Conservation (phyloP, 2,113 vertebrate genomes). For the Anseranas semipalmata region DNA sequence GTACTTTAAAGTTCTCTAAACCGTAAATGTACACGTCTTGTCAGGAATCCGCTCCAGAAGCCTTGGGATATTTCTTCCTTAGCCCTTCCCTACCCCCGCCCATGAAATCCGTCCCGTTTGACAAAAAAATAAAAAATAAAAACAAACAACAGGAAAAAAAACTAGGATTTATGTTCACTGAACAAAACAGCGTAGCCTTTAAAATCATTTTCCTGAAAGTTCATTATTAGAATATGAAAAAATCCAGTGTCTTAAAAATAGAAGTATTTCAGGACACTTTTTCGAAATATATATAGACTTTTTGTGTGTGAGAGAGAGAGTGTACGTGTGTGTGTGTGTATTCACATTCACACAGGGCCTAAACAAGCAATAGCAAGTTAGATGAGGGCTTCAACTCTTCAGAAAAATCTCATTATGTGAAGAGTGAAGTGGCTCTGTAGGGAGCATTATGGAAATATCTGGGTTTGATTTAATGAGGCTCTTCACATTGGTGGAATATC, state of each 20-base stretch:
- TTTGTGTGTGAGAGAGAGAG: background rate
- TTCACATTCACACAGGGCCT: slow-evolving; percentile 73
- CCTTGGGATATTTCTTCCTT: slow-evolving; percentile 33
- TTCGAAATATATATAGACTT: slow-evolving; percentile 64
- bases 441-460: slow-evolving; percentile 95
- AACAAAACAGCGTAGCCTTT: slow-evolving; percentile 64
- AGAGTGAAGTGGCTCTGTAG: slow-evolving; percentile 89
- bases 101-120: slow-evolving; percentile 55
- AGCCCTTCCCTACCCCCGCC: background rate
- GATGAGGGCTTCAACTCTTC: slow-evolving; percentile 89
- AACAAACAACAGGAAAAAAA: background rate
- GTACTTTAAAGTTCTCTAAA: slow-evolving; percentile 64
- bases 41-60: slow-evolving; percentile 48
- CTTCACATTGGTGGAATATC: slow-evolving; percentile 89
- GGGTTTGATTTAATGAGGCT: slow-evolving; percentile 95
- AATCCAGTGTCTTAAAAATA: slow-evolving; percentile 82
- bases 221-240: slow-evolving; percentile 63
- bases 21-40: slow-evolving; percentile 57
- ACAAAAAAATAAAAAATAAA: background rate
- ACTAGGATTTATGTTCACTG: slow-evolving; percentile 64
- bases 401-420: slow-evolving; percentile 91
- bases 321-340: background rate
- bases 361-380: slow-evolving; percentile 89
- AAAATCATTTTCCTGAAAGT: slow-evolving; percentile 70
- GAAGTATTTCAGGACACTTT: slow-evolving; percentile 68